A percentile compares a stretch with the other conserved stretches of the same genome.
phyloP scores from a whole-genome alignment of 2,888 invertebrate species.

The Tyria jacobaeae region DNA sequence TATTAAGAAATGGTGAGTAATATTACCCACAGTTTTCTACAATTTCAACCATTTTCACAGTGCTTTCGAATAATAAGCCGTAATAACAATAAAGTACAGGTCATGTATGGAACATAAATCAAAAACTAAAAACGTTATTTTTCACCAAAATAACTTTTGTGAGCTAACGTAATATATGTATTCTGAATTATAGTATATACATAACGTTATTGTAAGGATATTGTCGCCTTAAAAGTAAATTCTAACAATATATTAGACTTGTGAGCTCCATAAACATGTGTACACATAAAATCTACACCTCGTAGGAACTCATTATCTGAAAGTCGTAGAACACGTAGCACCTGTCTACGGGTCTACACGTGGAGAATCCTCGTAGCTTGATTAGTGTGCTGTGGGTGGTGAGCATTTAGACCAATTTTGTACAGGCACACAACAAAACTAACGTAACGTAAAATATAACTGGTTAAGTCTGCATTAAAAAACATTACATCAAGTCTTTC shows the following conservation, averaged over 20 bases:
- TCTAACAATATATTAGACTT: neutral
- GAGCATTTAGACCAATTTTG: conserved; percentile 10
- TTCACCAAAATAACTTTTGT: neutral
- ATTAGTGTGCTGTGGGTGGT: conserved; percentile 30
- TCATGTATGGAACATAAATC: neutral
- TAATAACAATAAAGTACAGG: no score
- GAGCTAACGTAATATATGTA: neutral
- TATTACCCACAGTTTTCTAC: no score
- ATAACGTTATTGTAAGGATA: no score
- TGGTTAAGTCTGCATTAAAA: neutral
- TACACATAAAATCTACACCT: conserved; percentile 12
- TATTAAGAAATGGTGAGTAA: no score
- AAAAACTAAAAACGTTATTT: neutral
- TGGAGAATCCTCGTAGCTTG: conserved; percentile 43
- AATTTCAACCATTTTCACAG: no score
- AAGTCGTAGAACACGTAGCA: conserved; percentile 46
- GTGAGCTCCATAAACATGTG: neutral
- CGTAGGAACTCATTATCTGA: conserved; percentile 30
- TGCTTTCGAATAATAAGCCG: no score
- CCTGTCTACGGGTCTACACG: conserved; percentile 43
- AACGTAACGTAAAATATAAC: neutral
- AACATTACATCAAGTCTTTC: neutral
- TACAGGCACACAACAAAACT: neutral
- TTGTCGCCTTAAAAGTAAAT: neutral
- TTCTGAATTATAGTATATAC: neutral